Conservation (phyloP, 2,113 vertebrate species). For the Dicentrarchus labrax region DNA sequence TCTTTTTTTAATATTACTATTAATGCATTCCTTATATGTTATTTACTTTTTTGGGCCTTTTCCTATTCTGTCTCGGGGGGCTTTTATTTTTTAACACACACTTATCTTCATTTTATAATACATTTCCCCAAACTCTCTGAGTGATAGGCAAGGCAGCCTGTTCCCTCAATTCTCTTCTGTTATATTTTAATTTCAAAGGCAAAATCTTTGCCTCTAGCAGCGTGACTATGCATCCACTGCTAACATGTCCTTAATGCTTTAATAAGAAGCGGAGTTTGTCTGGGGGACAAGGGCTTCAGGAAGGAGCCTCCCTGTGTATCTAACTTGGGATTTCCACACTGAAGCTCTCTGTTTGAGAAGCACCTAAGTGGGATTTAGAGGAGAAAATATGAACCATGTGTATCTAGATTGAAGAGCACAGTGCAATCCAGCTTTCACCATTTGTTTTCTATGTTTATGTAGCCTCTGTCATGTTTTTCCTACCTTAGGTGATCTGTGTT, state of each 20-base stretch:
- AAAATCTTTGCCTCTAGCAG: not conserved
- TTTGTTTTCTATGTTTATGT: not conserved
- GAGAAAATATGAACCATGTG: conserved; percentile 53
- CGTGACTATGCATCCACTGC: not conserved
- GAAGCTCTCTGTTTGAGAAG: conserved; percentile 33
- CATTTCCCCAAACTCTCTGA: not conserved
- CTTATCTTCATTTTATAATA: not conserved
- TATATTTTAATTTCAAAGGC: conserved; percentile 28
- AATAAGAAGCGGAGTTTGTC: conserved; percentile 44
- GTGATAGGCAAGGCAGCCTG: not conserved
- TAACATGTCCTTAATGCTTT: conserved; percentile 35
- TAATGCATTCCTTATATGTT: too few relatives aligned
- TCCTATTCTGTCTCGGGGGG: too few relatives aligned
- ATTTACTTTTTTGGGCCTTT: too few relatives aligned
- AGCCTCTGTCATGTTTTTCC: not conserved
- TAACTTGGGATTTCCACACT: conserved; percentile 52
- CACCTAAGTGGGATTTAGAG: conserved; percentile 37
- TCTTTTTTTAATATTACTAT: too few relatives aligned
- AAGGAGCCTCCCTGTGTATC: conserved; percentile 50
- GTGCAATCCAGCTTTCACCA: not conserved
- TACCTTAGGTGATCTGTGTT: not conserved
- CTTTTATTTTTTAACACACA: not conserved
- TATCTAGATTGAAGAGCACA: conserved; percentile 9
- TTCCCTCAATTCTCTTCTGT: not conserved
- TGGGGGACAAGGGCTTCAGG: conserved; percentile 27